These are phyloP conservation scores for Nyctalus aviator DNA, from an alignment of 2,797 vertebrate species.

Conservation along the genomic window DNA sequence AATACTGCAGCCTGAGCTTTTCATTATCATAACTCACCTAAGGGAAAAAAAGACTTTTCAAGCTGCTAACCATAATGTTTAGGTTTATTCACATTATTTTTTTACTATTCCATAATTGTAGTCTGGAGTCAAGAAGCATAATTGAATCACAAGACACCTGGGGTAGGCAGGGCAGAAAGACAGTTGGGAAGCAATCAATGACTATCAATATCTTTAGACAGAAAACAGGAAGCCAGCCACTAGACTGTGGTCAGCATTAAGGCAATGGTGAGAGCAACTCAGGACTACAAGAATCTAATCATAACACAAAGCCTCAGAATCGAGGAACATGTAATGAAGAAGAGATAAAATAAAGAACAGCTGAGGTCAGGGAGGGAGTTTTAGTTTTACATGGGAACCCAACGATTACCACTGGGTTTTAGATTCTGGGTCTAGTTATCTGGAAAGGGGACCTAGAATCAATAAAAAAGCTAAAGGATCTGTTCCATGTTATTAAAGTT, in stretches of 20 bases:
- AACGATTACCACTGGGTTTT: background rate
- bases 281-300: background rate
- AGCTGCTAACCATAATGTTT: background rate
- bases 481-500: background rate
- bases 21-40: conserved; percentile 24
- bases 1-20: background rate
- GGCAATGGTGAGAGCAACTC: background rate
- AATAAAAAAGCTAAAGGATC: background rate
- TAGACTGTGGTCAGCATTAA: background rate
- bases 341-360: background rate
- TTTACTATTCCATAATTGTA: background rate
- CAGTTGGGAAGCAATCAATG: background rate
- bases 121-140: background rate
- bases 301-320: background rate
- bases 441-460: background rate
- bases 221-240: background rate
- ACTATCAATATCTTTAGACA: background rate
- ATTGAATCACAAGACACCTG: background rate
- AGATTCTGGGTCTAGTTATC: background rate
- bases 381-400: background rate
- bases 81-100: background rate
- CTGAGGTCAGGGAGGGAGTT: background rate
- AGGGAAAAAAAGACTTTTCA: conserved; percentile 5
- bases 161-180: background rate
- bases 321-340: background rate